Evolutionary conservation across 2,888 invertebrate genomes (phyloP).

Genomic region (Hedychridium roseum): DNA sequence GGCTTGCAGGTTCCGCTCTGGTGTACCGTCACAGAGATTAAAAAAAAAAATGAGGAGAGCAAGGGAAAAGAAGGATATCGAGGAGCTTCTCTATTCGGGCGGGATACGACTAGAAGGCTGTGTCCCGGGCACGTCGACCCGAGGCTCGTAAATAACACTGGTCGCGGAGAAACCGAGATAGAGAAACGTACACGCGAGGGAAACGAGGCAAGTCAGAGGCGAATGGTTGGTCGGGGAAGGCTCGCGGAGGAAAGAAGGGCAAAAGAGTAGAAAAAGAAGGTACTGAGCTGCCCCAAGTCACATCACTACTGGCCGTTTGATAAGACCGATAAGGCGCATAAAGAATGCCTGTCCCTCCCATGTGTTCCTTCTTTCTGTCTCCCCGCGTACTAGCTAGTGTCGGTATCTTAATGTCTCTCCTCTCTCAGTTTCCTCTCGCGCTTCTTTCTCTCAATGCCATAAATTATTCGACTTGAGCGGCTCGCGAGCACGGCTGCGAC

Average conservation of each 20-base stretch:
- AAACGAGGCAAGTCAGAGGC: too few relatives aligned
- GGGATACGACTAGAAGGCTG: too few relatives aligned
- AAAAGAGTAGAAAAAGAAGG: constrained; percentile 11
- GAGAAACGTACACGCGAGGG: too few relatives aligned
- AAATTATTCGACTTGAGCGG: constrained; percentile 52
- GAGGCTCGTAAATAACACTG: constrained; percentile 39
- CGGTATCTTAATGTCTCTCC: constrained; percentile 56
- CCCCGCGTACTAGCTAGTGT: constrained; percentile 38
- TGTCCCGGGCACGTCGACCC: constrained; percentile 36
- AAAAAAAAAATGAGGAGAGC: too few relatives aligned
- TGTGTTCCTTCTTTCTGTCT: constrained; percentile 30
- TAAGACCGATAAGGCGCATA: constrained; percentile 57
- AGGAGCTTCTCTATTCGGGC: too few relatives aligned
- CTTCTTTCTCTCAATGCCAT: constrained; percentile 44
- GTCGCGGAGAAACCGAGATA: too few relatives aligned
- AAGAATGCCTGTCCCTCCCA: constrained; percentile 55
- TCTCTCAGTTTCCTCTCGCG: constrained; percentile 18
- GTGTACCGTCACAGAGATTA: too few relatives aligned
- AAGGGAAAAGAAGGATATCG: too few relatives aligned
- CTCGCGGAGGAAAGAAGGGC: constrained; percentile 9
- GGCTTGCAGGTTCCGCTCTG: too few relatives aligned
- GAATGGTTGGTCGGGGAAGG: too few relatives aligned
- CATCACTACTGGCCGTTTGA: constrained; percentile 54
- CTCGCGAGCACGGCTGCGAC: constrained; percentile 52
- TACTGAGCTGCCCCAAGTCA: constrained; percentile 32